Conservation (phyloP, 2,888 invertebrate species). For the Cataglyphis livida region DNA sequence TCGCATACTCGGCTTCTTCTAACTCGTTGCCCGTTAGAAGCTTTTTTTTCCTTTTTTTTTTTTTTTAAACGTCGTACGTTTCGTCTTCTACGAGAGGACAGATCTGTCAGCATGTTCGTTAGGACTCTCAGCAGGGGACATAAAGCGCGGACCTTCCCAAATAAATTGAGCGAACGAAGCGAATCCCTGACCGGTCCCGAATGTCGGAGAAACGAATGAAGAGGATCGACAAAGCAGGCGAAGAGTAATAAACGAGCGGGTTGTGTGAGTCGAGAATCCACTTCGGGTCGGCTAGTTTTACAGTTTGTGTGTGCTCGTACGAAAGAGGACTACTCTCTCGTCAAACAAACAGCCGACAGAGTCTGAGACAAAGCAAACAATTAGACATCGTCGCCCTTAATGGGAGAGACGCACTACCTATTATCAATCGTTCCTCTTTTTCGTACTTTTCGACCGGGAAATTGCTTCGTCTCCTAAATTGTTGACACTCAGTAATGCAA, state of each 20-base stretch:
- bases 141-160: conserved; percentile 78
- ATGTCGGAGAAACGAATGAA: conserved; percentile 58
- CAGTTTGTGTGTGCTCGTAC: conserved; percentile 37
- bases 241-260: conserved; percentile 48
- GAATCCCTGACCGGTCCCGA: conserved; percentile 62
- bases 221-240: conserved; percentile 51
- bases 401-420: conserved; percentile 49
- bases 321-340: conserved; percentile 58
- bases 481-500: conserved; percentile 16
- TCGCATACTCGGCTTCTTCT: conserved; percentile 17
- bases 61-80: conserved; percentile 61
- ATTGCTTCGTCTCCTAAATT: background rate
- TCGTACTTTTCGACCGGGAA: conserved; percentile 20
- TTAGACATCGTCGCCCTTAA: conserved; percentile 74
- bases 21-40: background rate
- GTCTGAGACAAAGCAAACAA: conserved; percentile 76
- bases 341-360: conserved; percentile 63
- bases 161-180: conserved; percentile 78
- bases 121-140: conserved; percentile 70
- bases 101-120: conserved; percentile 75
- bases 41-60: background rate
- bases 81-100: conserved; percentile 48
- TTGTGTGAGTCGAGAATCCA: conserved; percentile 44
- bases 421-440: conserved; percentile 33
- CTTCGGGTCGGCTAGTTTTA: conserved; percentile 57